Evolutionary conservation across 2,888 invertebrate species (phyloP).

Genomic region (Schizotus pectinicornis): DNA sequence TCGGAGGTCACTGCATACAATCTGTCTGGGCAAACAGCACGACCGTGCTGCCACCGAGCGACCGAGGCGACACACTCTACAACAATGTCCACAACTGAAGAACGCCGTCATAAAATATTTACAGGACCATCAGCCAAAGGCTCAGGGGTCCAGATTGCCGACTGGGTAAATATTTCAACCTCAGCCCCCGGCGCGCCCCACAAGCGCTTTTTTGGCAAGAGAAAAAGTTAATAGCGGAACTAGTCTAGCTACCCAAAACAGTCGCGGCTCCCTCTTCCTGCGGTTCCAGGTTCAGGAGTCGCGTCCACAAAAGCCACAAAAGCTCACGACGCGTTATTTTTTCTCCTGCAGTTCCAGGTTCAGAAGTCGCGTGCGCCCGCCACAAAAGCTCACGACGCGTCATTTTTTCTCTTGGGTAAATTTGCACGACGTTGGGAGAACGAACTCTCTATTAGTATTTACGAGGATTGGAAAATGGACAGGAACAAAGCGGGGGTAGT

Average conservation of each 20-base stretch:
- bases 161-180: neutral
- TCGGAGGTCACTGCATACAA: slow-evolving; percentile 10
- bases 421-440: neutral
- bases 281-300: no score
- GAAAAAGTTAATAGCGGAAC: no score
- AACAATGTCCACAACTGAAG: neutral
- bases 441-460: neutral
- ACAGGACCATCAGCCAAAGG: neutral
- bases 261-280: no score
- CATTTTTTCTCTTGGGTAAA: slow-evolving; percentile 8
- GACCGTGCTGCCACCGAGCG: slow-evolving; percentile 2
- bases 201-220: neutral
- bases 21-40: slow-evolving; percentile 8
- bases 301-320: no score
- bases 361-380: no score
- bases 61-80: neutral
- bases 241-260: no score
- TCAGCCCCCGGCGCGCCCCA: neutral
- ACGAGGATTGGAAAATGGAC: neutral
- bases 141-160: neutral
- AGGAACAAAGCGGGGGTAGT: neutral
- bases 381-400: slow-evolving; percentile 9
- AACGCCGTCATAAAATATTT: slow-evolving; percentile 1
- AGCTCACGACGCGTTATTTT: no score
- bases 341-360: no score